These are phyloP conservation scores for Phyllotreta striolata DNA, from an alignment of 2,888 invertebrate genomes.

Conservation along the genomic window DNA sequence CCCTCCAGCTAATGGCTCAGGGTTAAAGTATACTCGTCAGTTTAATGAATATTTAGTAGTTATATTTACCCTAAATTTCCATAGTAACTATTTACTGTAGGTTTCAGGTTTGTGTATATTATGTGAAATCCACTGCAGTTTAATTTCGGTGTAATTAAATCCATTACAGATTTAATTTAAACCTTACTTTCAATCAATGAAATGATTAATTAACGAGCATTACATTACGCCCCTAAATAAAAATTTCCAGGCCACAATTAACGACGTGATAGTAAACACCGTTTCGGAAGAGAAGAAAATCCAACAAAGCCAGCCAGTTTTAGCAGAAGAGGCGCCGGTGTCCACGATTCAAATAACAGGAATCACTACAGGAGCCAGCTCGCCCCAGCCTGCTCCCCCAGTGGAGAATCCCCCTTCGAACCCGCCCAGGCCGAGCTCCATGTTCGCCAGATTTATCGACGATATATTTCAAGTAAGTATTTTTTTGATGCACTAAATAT, in stretches of 20 bases:
- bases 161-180: too few species aligned
- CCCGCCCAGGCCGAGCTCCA: constrained; percentile 53
- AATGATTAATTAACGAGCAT: not conserved
- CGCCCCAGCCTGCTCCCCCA: constrained; percentile 37
- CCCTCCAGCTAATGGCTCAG: too few species aligned
- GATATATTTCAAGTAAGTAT: constrained; percentile 58
- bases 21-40: too few species aligned
- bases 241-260: constrained; percentile 50
- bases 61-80: too few species aligned
- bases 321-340: constrained; percentile 21
- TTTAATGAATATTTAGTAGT: too few species aligned
- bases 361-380: constrained; percentile 50
- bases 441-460: constrained; percentile 57
- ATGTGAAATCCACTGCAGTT: too few species aligned
- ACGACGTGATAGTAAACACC: constrained; percentile 52
- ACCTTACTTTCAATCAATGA: not conserved
- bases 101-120: too few species aligned
- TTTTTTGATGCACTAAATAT: too few species aligned
- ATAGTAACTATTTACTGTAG: too few species aligned
- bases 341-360: constrained; percentile 52
- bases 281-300: constrained; percentile 49
- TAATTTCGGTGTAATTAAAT: too few species aligned
- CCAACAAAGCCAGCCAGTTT: constrained; percentile 7
- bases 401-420: constrained; percentile 49
- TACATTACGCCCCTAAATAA: too few species aligned